Percentiles rank a stretch among this genome's conserved stretches.
Evolutionary conservation across 2,113 vertebrate species (phyloP).

Genomic region (Gnathonemus longibarbis): DNA sequence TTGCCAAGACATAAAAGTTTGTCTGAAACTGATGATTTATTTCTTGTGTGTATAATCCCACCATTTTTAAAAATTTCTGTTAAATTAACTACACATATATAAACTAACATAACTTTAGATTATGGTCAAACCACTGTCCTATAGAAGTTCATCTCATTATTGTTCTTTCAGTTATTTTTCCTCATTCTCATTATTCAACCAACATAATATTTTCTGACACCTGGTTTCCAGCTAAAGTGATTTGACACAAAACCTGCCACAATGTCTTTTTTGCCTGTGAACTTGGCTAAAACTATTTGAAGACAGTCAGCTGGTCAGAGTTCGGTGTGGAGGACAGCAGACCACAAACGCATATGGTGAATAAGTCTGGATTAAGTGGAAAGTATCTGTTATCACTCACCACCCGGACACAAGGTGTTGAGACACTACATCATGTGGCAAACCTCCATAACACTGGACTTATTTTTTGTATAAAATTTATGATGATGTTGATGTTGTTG

Average conservation of each 20-base stretch:
- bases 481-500: neutral
- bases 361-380: neutral
- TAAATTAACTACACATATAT: neutral
- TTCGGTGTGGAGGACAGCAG: neutral
- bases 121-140: neutral
- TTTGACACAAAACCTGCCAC: conserved; percentile 29
- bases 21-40: neutral
- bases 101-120: neutral
- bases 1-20: neutral
- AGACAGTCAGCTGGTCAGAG: conserved; percentile 29
- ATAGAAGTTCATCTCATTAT: neutral
- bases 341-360: neutral
- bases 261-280: conserved; percentile 39
- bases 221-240: neutral
- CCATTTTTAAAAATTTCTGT: neutral
- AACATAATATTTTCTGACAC: neutral
- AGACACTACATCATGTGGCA: neutral
- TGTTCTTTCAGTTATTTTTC: neutral
- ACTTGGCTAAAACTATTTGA: conserved; percentile 36
- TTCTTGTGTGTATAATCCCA: neutral
- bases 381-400: neutral
- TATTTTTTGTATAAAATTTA: neutral
- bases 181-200: neutral
- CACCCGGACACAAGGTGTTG: neutral
- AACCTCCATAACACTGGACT: neutral